A percentile compares a stretch with the other conserved stretches of the same genome.
phyloP scores from a whole-genome alignment of 1,140 invertebrate genomes.

The Sesamia nonagrioides region DNA sequence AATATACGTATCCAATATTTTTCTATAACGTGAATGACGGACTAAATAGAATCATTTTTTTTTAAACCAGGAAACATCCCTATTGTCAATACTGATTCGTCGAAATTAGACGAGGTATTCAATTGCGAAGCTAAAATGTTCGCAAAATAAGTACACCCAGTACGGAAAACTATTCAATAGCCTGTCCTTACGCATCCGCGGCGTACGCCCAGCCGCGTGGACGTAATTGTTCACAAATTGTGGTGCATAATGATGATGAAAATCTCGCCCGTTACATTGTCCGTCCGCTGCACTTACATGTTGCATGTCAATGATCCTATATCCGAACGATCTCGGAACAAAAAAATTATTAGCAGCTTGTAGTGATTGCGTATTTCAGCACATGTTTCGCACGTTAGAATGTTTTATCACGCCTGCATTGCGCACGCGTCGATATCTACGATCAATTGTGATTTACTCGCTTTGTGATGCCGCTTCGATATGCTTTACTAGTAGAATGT shows the following conservation, averaged over 20 bases:
- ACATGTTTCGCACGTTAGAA: constrained; percentile 11
- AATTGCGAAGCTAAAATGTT: neutral
- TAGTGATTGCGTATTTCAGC: constrained; percentile 27
- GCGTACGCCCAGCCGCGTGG: neutral
- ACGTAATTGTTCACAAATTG: constrained; percentile 38
- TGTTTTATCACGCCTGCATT: constrained; percentile 25
- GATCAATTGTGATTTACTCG: constrained; percentile 32
- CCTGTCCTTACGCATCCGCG: neutral
- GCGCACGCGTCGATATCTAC: constrained; percentile 23
- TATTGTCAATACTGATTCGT: no score
- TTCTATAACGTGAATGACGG: no score
- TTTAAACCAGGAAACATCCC: no score
- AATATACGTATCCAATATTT: no score
- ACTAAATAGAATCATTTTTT: no score
- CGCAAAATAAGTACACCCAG: neutral
- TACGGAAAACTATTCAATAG: neutral
- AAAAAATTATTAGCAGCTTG: constrained; percentile 19
- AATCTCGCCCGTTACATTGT: constrained; percentile 23
- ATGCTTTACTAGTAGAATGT: neutral
- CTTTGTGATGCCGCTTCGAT: constrained; percentile 15
- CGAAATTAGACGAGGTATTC: no score
- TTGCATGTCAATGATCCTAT: constrained; percentile 29
- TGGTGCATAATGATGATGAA: constrained; percentile 41
- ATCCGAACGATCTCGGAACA: constrained; percentile 27
- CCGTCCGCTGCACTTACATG: constrained; percentile 33